Percentiles rank a stretch among this genome's conserved stretches.
Evolutionary conservation across 2,888 invertebrate species (phyloP).

Genomic region (Sinotaia quadrata): DNA sequence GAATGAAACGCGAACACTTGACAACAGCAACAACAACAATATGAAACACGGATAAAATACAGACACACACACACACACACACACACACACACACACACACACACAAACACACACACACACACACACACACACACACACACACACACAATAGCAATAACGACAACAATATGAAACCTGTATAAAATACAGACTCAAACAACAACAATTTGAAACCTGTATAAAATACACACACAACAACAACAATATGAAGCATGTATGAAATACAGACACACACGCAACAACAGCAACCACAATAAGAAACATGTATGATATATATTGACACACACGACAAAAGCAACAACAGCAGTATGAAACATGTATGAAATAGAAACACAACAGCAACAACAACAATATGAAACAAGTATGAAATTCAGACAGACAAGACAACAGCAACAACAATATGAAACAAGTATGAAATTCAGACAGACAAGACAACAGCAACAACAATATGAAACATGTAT

Average conservation of each 20-base stretch:
- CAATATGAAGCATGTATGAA: too few relatives aligned
- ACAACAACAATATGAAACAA: not conserved
- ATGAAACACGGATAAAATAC: not conserved
- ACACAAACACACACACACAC: too few relatives aligned
- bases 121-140: constrained; percentile 5
- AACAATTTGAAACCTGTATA: not conserved
- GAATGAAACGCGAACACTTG: too few relatives aligned
- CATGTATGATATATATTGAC: too few relatives aligned
- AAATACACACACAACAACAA: not conserved
- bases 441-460: not conserved
- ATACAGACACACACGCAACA: constrained; percentile 9
- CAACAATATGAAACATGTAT: too few relatives aligned
- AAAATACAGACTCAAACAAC: not conserved
- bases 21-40: not conserved
- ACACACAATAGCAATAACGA: too few relatives aligned
- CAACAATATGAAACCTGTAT: too few relatives aligned
- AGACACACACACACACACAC: constrained; percentile 5
- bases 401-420: not conserved
- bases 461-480: not conserved
- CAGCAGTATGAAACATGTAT: not conserved
- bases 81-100: not conserved
- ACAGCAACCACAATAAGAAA: too few relatives aligned
- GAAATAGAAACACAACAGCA: not conserved
- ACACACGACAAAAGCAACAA: not conserved
- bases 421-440: not conserved